Evolutionary conservation across 2,797 vertebrate species (phyloP).

Genomic region (Cyclopterus lumpus): DNA sequence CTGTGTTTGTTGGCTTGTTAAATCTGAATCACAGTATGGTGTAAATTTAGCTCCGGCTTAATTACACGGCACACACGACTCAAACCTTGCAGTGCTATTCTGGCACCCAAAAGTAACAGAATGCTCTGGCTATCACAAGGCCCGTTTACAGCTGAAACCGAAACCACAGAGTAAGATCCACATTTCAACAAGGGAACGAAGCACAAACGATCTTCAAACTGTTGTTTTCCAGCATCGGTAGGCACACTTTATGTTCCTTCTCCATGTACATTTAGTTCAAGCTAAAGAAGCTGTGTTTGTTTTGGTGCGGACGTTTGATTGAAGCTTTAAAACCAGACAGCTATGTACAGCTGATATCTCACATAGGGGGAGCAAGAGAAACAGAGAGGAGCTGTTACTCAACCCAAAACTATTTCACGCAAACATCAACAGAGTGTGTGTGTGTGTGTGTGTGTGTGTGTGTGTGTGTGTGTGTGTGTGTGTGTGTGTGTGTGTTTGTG

Average conservation of each 20-base stretch:
- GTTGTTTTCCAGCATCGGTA: background rate
- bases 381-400: conserved; percentile 38
- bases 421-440: conserved; percentile 52
- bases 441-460: conserved; percentile 14
- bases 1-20: conserved; percentile 58
- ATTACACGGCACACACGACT: conserved; percentile 65
- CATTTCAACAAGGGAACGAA: conserved; percentile 15
- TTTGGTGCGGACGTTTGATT: background rate
- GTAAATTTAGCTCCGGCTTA: conserved; percentile 67
- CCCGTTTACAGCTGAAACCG: conserved; percentile 48
- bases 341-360: background rate
- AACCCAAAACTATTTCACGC: conserved; percentile 48
- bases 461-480: conserved; percentile 4
- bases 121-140: conserved; percentile 44
- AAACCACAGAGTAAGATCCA: conserved; percentile 30
- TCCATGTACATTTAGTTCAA: background rate
- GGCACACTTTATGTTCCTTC: background rate
- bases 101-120: conserved; percentile 55
- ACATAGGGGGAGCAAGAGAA: conserved; percentile 12
- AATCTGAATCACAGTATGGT: conserved; percentile 63
- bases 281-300: background rate
- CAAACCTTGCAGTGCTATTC: conserved; percentile 59
- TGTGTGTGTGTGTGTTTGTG: conserved; percentile 17
- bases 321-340: background rate
- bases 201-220: background rate